Conservation (phyloP, 2,113 vertebrate genomes). For the Saguinus midas region DNA sequence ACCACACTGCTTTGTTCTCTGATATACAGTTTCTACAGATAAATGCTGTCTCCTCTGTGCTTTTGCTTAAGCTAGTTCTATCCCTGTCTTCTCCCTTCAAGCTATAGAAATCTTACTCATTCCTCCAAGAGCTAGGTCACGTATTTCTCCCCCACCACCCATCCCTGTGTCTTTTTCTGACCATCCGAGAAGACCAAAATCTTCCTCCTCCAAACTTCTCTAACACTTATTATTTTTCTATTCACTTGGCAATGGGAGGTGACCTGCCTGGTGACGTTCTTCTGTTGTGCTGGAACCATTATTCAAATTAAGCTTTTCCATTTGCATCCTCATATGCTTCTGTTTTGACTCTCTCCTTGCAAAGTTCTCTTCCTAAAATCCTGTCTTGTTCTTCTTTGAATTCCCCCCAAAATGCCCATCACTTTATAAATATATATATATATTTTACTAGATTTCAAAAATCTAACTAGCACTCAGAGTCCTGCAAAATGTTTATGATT, state of each 20-base stretch:
- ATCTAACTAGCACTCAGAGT: constrained; percentile 74
- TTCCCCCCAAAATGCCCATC: constrained; percentile 54
- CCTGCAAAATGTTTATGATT: constrained; percentile 79
- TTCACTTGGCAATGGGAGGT: constrained; percentile 37
- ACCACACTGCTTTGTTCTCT: neutral
- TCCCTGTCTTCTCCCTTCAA: neutral
- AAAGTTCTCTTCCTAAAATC: constrained; percentile 40
- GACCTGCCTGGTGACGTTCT: constrained; percentile 53
- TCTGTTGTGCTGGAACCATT: constrained; percentile 24
- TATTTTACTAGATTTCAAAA: constrained; percentile 53
- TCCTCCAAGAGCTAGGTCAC: neutral
- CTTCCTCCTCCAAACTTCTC: neutral
- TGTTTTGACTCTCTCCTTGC: constrained; percentile 60
- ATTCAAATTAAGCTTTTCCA: constrained; percentile 40
- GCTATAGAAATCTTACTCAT: neutral
- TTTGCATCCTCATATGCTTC: constrained; percentile 58
- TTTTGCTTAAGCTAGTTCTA: neutral
- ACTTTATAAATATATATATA: neutral
- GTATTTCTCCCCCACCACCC: neutral
- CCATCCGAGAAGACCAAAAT: neutral
- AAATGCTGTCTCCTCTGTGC: neutral
- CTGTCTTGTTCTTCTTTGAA: constrained; percentile 57
- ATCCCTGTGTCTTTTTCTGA: neutral
- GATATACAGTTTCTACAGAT: neutral
- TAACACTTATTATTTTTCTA: constrained; percentile 12